Base-by-base conservation (phyloP, 2,113 vertebrate genomes). In the Caloenas nicobarica region DNA sequence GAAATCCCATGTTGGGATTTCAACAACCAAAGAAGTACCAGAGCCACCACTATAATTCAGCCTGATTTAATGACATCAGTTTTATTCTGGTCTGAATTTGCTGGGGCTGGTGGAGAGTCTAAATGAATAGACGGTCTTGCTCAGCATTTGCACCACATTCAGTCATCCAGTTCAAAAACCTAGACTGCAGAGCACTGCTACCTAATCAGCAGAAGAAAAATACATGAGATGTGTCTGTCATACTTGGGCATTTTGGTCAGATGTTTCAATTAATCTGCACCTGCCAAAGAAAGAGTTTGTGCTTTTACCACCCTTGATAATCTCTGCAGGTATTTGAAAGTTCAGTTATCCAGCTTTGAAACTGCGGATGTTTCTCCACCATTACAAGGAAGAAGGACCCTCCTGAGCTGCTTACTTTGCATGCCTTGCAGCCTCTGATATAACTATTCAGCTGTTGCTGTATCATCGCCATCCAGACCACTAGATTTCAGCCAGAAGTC, bases 91-190 rank as follows among this genome's bases (percentile, higher is more conserved):
- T 51, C 57, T 66, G 65, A 66, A 58, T 78, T 81, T 83, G n/a
- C 56, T 57, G 57, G 28, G 57, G 15, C 16, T 73, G 54, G 1
- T 3, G 7, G n/a, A 73, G 31, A 29, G 29, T 64, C 36, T 21
- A 36, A 69, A 33, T 38, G 58, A 62, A 78, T 2, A 14, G 79
- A 44, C 13, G 21, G 25, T 50, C n/a, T 15, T 62, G 57, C 61
- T 56, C 29, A 13, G 15, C 6, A 5, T 33, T 86, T 5, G 5
- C 29, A 42, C 5, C 0, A 1, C 10, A 4, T 57, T 65, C 22
- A n/a, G 18, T 33, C 77, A 72, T 51, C 28, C 38, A 22, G 8
- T n/a, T 80, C 40, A 48, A 44, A 83, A 88, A 1, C 24, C 9
- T 51, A 58, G 69, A 44, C 22, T 23, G 8, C 72, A 62, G 17